phyloP scores from a whole-genome alignment of 2,113 vertebrate species.

The Hepsetus odoe region DNA sequence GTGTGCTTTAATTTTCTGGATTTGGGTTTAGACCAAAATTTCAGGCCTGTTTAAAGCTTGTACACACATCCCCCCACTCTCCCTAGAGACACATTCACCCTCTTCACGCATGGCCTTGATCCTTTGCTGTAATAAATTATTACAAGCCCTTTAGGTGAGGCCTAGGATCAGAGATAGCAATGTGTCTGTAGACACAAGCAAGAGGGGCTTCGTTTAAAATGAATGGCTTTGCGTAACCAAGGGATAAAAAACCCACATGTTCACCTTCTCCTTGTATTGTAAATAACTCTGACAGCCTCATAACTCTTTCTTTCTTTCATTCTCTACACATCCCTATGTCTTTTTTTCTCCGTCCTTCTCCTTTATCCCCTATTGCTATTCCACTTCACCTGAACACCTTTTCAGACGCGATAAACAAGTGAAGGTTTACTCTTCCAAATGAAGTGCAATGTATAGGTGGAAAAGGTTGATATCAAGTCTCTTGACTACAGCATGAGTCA shows the following conservation, averaged over 20 bases:
- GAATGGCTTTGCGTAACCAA: conserved; percentile 23
- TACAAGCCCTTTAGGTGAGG: conserved; percentile 26
- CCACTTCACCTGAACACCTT: background rate
- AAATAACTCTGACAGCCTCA: conserved; percentile 15
- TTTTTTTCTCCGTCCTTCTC: background rate
- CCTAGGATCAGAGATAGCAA: conserved; percentile 16
- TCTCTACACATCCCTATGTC: conserved; percentile 1
- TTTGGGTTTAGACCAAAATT: background rate
- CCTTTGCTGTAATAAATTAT: conserved; percentile 30
- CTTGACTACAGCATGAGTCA: conserved; percentile 44
- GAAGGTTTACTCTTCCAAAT: conserved; percentile 12
- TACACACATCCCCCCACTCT: background rate
- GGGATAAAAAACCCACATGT: conserved; percentile 26
- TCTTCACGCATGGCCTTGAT: background rate
- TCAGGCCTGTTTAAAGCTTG: background rate
- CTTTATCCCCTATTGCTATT: conserved; percentile 3
- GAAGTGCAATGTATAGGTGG: conserved; percentile 1
- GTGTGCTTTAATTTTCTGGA: too few relatives aligned
- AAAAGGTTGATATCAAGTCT: conserved; percentile 21
- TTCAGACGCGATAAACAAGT: background rate
- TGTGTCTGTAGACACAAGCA: conserved; percentile 11
- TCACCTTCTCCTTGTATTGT: conserved; percentile 23
- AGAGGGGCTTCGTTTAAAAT: conserved; percentile 16
- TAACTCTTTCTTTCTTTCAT: conserved; percentile 38
- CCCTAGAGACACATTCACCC: background rate